A percentile compares a stretch with the other conserved stretches of the same genome.
Evolutionary conservation across 2,113 vertebrate genomes (phyloP).

Genomic region (Rhipidura dahli): DNA sequence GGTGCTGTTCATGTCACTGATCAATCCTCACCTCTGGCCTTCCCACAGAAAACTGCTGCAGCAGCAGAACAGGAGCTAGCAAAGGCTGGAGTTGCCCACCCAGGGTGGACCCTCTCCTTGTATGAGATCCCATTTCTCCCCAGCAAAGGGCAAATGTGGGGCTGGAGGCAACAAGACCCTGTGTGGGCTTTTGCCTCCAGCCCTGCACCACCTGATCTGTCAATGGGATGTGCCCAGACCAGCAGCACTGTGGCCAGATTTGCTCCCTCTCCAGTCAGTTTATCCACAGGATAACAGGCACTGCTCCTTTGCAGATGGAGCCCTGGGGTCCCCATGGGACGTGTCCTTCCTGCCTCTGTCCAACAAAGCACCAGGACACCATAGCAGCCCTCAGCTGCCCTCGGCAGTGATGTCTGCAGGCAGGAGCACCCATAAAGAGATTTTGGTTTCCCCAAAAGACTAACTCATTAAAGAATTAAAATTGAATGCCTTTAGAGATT

Average conservation of each 20-base stretch:
- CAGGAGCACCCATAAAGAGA: not conserved
- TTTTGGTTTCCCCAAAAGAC: not conserved
- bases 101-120: not conserved
- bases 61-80: not conserved
- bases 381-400: accelerated
- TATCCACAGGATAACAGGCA: not conserved
- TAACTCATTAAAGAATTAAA: not conserved
- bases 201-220: not conserved
- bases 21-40: not conserved
- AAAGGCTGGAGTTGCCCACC: not conserved
- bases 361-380: not conserved
- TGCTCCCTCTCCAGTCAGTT: not conserved
- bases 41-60: not conserved
- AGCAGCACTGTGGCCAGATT: not conserved
- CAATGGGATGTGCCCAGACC: not conserved
- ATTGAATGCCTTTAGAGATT: not conserved
- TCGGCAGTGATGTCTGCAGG: accelerated
- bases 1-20: not conserved
- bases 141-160: not conserved
- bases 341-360: not conserved
- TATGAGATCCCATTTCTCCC: not conserved
- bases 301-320: not conserved
- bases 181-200: not conserved
- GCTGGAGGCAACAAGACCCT: not conserved
- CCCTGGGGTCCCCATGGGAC: not conserved